phyloP scores from a whole-genome alignment of 2,113 vertebrate genomes.

The Ahaetulla prasina region DNA sequence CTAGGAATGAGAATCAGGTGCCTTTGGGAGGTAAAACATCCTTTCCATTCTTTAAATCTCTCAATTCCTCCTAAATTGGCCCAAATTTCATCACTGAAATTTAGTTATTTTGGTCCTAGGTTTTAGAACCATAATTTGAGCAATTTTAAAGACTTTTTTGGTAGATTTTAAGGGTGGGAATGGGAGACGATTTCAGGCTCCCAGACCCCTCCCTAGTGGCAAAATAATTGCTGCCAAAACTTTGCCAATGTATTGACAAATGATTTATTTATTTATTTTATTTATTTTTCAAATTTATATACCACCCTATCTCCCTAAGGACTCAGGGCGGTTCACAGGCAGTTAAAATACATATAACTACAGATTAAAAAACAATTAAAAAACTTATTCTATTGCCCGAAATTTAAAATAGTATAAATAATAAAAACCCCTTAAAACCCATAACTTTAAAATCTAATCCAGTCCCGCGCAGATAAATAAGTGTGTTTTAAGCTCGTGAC shows the following conservation, averaged over 20 bases:
- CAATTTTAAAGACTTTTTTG: background rate
- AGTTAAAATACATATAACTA: no score
- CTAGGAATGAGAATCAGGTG: background rate
- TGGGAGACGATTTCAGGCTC: background rate
- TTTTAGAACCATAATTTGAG: background rate
- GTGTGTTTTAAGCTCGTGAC: no score
- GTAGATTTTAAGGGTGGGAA: background rate
- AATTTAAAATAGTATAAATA: no score
- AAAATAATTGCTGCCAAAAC: background rate
- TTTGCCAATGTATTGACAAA: slow-evolving; percentile 27
- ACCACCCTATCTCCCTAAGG: no score
- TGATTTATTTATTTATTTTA: no score
- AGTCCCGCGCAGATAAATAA: no score
- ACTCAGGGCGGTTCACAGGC: no score
- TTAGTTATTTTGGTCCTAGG: background rate
- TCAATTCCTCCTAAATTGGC: background rate
- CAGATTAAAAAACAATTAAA: no score
- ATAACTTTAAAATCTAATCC: no score
- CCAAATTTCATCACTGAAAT: background rate
- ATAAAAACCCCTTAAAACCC: no score
- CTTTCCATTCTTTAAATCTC: background rate
- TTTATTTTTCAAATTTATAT: no score
- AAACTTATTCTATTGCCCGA: no score
- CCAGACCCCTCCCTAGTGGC: background rate
- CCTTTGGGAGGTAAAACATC: background rate